Percentiles rank a stretch among this genome's conserved stretches.
Conservation (phyloP, 2,113 vertebrate species). For the Anguilla rostrata region DNA sequence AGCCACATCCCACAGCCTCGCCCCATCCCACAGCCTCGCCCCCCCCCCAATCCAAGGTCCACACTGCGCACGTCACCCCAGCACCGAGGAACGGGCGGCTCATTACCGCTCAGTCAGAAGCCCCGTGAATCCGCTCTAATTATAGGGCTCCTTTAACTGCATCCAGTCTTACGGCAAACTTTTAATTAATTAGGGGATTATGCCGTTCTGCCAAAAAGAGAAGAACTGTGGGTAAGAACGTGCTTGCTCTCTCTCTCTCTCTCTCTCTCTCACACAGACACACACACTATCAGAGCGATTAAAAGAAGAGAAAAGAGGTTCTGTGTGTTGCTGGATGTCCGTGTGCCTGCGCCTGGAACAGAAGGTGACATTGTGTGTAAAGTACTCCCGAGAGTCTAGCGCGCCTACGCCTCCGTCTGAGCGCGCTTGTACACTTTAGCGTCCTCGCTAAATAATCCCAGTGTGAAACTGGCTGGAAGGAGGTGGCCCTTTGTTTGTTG, state of each 20-base stretch:
- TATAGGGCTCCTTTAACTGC: slow-evolving; percentile 36
- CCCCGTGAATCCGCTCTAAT: slow-evolving; percentile 1
- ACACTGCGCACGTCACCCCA: not conserved
- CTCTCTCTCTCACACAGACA: slow-evolving; percentile 32
- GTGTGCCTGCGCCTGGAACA: not conserved
- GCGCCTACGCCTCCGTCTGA: not conserved
- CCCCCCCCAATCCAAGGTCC: not conserved
- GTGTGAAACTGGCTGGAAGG: not conserved
- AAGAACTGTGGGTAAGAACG: slow-evolving; percentile 32
- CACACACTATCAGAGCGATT: slow-evolving; percentile 49
- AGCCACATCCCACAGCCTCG: too few species aligned
- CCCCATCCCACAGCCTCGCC: too few species aligned
- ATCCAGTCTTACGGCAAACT: slow-evolving; percentile 42
- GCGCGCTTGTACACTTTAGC: not conserved
- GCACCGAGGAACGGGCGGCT: not conserved
- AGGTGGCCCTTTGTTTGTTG: too few species aligned
- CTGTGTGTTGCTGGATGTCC: not conserved
- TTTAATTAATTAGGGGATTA: slow-evolving; percentile 57
- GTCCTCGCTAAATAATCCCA: not conserved
- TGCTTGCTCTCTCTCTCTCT: slow-evolving; percentile 25
- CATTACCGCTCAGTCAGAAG: slow-evolving; percentile 10
- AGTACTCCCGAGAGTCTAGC: not conserved
- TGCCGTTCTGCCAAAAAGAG: slow-evolving; percentile 33
- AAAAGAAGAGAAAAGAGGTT: slow-evolving; percentile 47
- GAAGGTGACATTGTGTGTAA: slow-evolving; percentile 10